A percentile compares a stretch with the other conserved stretches of the same genome.
Evolutionary conservation across 2,888 invertebrate genomes (phyloP).

Genomic region (Atrina japonica): DNA sequence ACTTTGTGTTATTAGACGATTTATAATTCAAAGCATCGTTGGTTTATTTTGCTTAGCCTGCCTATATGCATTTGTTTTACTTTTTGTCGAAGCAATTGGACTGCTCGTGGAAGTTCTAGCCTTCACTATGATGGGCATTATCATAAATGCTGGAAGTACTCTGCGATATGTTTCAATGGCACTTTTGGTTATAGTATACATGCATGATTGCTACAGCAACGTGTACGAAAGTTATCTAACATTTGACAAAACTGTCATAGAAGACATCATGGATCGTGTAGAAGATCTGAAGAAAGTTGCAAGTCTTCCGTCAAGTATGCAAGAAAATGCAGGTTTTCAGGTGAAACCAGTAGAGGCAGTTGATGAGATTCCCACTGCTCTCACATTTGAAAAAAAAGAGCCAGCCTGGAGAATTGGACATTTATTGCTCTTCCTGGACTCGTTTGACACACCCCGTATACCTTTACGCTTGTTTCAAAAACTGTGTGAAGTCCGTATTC

Average conservation of each 20-base stretch:
- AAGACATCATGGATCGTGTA: conserved; percentile 73
- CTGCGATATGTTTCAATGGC: conserved; percentile 76
- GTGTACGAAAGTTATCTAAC: conserved; percentile 78
- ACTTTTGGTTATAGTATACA: conserved; percentile 76
- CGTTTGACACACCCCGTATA: conserved; percentile 75
- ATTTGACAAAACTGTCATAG: conserved; percentile 76
- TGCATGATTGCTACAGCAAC: conserved; percentile 79
- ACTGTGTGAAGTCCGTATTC: conserved; percentile 74
- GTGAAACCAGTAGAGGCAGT: conserved; percentile 69
- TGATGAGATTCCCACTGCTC: conserved; percentile 63
- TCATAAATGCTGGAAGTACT: conserved; percentile 76
- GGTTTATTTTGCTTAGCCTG: conserved; percentile 66
- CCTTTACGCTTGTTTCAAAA: conserved; percentile 75
- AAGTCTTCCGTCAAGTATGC: conserved; percentile 70
- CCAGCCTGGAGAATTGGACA: conserved; percentile 77
- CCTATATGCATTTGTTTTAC: conserved; percentile 66
- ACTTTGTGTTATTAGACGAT: conserved; percentile 40
- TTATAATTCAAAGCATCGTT: conserved; percentile 56
- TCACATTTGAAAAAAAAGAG: conserved; percentile 66
- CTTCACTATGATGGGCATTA: conserved; percentile 79
- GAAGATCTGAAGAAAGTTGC: conserved; percentile 75
- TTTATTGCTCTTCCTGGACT: conserved; percentile 77
- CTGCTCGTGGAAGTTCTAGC: conserved; percentile 74
- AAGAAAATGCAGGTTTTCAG: conserved; percentile 77
- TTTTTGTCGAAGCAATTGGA: conserved; percentile 75